Percentiles rank a stretch among this genome's conserved stretches.
These are phyloP conservation scores for Drosophila colorata DNA, from an alignment of 2,888 invertebrate genomes.

Conservation along the genomic window DNA sequence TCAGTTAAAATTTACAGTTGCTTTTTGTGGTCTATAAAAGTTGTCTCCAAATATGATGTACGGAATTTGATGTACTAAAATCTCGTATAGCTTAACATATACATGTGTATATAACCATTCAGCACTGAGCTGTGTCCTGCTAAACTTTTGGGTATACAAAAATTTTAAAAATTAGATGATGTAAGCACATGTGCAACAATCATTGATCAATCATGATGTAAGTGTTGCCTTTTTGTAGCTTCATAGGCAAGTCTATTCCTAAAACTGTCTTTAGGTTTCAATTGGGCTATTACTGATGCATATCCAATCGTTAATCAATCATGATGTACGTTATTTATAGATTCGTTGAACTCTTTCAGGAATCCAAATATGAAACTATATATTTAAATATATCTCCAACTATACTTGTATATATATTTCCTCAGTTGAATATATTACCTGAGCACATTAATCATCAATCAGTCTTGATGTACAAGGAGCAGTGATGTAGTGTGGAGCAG, in stretches of 20 bases:
- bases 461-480: not conserved
- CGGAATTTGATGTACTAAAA: not conserved
- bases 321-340: not conserved
- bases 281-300: no score
- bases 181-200: not conserved
- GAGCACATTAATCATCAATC: not conserved
- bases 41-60: not conserved
- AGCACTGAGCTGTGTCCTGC: no score
- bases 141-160: no score
- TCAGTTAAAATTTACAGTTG: not conserved
- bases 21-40: not conserved
- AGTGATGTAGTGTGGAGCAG: no score
- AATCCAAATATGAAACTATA: not conserved
- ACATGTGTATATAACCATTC: no score
- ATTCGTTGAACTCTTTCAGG: not conserved
- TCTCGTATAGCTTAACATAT: not conserved
- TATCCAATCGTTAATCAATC: slow-evolving; percentile 1
- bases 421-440: not conserved
- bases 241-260: no score
- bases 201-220: not conserved
- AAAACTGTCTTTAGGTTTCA: no score
- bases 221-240: not conserved
- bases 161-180: not conserved
- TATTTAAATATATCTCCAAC: not conserved
- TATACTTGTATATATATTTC: no score